Conservation (phyloP, 1,140 invertebrate genomes). For the Cotesia glomerata region DNA sequence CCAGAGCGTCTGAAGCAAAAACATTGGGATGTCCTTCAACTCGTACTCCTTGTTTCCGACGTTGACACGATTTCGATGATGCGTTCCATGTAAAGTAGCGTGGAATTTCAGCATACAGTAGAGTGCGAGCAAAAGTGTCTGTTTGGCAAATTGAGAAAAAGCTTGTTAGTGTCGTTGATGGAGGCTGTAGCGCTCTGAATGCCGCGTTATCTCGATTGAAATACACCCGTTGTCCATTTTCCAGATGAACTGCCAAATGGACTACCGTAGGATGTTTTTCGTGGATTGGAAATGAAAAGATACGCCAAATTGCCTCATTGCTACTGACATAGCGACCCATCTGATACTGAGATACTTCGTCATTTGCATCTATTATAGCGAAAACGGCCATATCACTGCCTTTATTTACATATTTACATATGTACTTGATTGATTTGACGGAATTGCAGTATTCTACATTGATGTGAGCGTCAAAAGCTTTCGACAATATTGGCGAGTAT, state of each 20-base stretch:
- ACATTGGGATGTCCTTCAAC: constrained; percentile 46
- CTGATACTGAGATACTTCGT: constrained; percentile 51
- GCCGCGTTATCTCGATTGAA: constrained; percentile 37
- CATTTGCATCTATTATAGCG: constrained; percentile 25
- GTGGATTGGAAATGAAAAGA: constrained; percentile 57
- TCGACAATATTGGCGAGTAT: constrained; percentile 62
- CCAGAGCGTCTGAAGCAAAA: constrained; percentile 48
- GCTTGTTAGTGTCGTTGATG: constrained; percentile 45
- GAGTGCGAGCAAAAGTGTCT: not conserved
- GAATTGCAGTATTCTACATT: constrained; percentile 44
- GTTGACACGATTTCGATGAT: constrained; percentile 49
- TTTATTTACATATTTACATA: constrained; percentile 50
- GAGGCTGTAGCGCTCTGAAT: not conserved
- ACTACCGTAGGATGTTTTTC: constrained; percentile 55
- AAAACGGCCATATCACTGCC: constrained; percentile 44
- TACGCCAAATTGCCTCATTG: constrained; percentile 59
- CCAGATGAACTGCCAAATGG: constrained; percentile 58
- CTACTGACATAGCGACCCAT: constrained; percentile 42
- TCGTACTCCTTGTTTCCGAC: constrained; percentile 48
- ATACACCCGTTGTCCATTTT: constrained; percentile 53
- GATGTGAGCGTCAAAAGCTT: constrained; percentile 58
- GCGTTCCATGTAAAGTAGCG: not conserved
- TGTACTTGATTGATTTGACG: too few relatives aligned
- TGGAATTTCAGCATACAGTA: not conserved
- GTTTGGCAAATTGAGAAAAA: constrained; percentile 37